Base-by-base conservation (phyloP, 2,888 invertebrate genomes). In the Sarcophaga variegata region DNA sequence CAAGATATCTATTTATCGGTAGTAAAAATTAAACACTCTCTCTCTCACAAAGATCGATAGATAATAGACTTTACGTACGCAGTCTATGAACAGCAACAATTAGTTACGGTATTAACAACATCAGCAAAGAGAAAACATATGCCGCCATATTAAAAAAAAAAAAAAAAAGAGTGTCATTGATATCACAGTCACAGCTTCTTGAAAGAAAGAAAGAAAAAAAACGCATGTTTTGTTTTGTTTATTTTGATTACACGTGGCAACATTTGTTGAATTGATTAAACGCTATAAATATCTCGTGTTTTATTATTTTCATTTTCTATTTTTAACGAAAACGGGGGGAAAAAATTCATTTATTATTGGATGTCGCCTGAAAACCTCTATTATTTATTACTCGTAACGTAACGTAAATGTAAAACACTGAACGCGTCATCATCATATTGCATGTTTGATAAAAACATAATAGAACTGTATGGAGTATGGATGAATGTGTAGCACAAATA, bases 231-330 rank as follows among this genome's bases (percentile, higher is more conserved):
- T 20, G 8, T 49, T 72, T 67, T 62, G 27, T 70, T 47, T n/a
- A 14, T 72, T 72, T 67, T 59, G 60, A 77, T 64, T 64, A 81
- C 86, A 86, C 86, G 83, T 86, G 83, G 72, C 80, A 81, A 74
- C 80, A 86, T 81, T 83, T 86, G 80, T 67, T 74, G 17, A 22
- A 71, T 77, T 63, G 17, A 54, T 14, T 54, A 54, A 54, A 67
- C 45, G 62, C 37, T 74, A 6, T 49, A 49, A 47, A 70, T 67
- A 17, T 45, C n/a, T 37, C 27, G 12, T 17, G 37, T 54, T 17
- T 17, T 54, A 54, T 12, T 12, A 54, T 54, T 14, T 54, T 54
- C 4, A 54, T 14, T 14, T 54, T 12, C 54, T 54, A 12, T 54
- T 14, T 12, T 12, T 14, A 54, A 17, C 17, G 5, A 54, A 54